Base-by-base conservation (phyloP, 2,888 invertebrate genomes). In the Dioctria rufipes region DNA sequence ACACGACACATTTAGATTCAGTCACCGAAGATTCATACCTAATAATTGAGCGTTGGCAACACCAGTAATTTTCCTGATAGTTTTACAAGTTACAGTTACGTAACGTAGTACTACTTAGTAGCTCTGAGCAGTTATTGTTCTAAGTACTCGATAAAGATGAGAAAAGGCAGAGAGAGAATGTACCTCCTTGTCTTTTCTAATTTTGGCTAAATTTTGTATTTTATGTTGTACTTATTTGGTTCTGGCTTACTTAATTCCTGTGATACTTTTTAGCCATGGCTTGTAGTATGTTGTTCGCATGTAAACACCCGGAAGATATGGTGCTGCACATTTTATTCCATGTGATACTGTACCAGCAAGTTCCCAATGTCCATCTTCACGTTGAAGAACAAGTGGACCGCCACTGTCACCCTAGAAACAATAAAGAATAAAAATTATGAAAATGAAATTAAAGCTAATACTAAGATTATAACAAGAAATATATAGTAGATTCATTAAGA, bases 241-340 rank as follows among this genome's bases (percentile, higher is more conserved):
- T 49, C 39, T 6, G 43, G 60, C 80, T 88, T 90, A 92, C 86
- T 92, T 92, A 4, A 95, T 93, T 58, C 95, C 95, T n/a, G 95
- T 96, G 85, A 96, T 94, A 85, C 93, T 94, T 87, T 93, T 94
- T 81, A 97, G 91, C 97, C 97, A 97, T 2, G 96, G 95, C 86
- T 96, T 96, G 89, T 96, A 97, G 89, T 91, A 96, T 0, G 96
- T 95, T 82, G 97, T 97, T 84, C 96, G 91, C 97, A 97, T 97
- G 88, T 97, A 97, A 54, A 97, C 96, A 8, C 97, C 97, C 0
- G 97, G 97, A 42, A 97, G 90, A 89, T 95, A 96, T 0, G 97
- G 96, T 3, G 96, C 95, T 0, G 97, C 97, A 86, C 97, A 97
- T 86, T 96, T 96, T 85, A 97, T 97, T n/a, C 97, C 97, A 85